Evolutionary conservation across 2,888 invertebrate genomes (phyloP), one percentile per base, ranked within the genome.

Genomic region (Plagodis dolabraria): DNA sequence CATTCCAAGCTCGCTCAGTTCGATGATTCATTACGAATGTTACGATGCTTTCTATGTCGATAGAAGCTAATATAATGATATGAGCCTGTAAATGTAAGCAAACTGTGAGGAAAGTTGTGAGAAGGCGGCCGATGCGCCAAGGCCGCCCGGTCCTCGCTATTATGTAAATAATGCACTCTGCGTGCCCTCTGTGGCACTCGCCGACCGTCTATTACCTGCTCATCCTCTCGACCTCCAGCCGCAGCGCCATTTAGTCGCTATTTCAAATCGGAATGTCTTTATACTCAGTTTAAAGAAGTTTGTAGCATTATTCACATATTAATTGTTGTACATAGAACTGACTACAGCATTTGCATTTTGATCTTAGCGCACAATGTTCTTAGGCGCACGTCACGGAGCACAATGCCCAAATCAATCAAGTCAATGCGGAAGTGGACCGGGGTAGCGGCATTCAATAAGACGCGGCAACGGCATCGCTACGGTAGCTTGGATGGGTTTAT

Each of bases 81-180:
- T 46, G 62, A 57, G 50, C 45, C 43, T 61, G 60, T 67, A 69
- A 67, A 68, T 60, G 71, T 59, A 70, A 68, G 70, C 68, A 57
- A 70, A 70, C 70, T 69, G 67, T 65, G 56, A 53, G 49, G 53
- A 53, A 74, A 71, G 67, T 66, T 67, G 68, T 73, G 67, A 68
- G 65, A 68, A 76, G 73, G 70, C 76, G 72, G 76, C 71, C 38
- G 71, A 73, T 70, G 74, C 77, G 69, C 82, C 87, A 88, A 89
- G 89, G 87, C 71, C 87, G 82, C 71, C 85, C 80, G 79, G 85
- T 87, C 79, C 71, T 76, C 72, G 80, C 80, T 82, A 83, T 87
- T 87, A 87, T 87, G 86, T 87, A 87, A 88, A 89, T 87, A 86
- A 80, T 81, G 79, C 79, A 77, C 68, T 76, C 72, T 64, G 71